A percentile compares a stretch with the other conserved stretches of the same genome.
phyloP scores from a whole-genome alignment of 2,113 vertebrate species.

The Typhlomys cinereus region DNA sequence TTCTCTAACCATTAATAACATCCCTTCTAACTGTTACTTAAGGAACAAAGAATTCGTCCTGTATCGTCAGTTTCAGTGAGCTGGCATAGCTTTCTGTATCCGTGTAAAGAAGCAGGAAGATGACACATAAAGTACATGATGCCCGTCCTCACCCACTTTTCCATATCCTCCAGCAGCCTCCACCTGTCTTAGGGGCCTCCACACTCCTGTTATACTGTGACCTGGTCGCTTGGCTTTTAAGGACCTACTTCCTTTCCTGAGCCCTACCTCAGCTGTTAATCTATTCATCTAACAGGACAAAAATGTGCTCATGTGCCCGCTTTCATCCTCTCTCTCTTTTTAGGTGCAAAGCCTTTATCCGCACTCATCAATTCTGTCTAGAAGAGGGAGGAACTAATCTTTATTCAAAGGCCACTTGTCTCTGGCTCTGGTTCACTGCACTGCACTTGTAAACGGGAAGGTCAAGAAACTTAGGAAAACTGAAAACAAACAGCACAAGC shows the following conservation, averaged over 20 bases:
- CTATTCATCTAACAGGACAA: neutral
- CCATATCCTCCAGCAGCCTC: neutral
- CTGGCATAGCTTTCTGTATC: neutral
- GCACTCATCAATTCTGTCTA: neutral
- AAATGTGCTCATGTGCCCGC: constrained; percentile 4
- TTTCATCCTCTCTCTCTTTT: neutral
- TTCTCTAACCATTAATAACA: neutral
- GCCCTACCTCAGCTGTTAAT: neutral
- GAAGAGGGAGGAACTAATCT: constrained; percentile 8
- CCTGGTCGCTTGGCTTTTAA: neutral
- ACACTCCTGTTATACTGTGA: neutral
- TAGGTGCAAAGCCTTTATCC: constrained; percentile 4
- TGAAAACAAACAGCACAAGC: constrained; percentile 12
- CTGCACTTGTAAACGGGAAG: neutral
- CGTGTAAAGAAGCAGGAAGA: neutral
- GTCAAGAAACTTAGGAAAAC: neutral
- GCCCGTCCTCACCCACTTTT: neutral
- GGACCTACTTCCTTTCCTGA: neutral
- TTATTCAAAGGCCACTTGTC: neutral
- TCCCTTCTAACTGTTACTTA: neutral
- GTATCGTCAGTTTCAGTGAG: neutral
- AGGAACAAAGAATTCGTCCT: neutral
- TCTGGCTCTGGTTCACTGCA: too few relatives aligned
- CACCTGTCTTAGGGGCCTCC: neutral
- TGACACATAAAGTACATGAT: too few relatives aligned